Percentiles rank a stretch among this genome's conserved stretches.
Evolutionary conservation across 2,113 vertebrate species (phyloP).

Genomic region (Cyanocitta stelleri): DNA sequence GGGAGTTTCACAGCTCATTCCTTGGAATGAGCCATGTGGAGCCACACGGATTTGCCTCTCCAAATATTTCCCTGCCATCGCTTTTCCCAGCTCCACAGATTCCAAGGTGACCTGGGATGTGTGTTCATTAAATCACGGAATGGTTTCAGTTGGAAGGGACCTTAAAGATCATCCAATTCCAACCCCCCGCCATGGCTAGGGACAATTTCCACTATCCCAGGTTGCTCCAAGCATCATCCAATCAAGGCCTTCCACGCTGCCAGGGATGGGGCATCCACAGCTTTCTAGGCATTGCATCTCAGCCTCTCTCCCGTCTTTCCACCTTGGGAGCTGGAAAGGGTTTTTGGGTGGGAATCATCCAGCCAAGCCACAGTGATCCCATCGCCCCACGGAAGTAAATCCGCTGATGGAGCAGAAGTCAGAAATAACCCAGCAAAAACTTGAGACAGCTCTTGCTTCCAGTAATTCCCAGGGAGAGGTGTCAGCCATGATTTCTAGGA

Average conservation of each 20-base stretch:
- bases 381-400: not conserved
- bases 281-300: accelerated
- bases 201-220: not conserved
- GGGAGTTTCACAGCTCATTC: not conserved
- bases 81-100: not conserved
- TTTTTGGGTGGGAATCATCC: not conserved
- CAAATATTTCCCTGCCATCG: not conserved
- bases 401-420: not conserved
- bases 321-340: not conserved
- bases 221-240: not conserved
- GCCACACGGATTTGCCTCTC: not conserved
- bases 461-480: conserved; percentile 62
- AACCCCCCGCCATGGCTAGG: not conserved
- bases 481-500: conserved; percentile 58
- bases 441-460: conserved; percentile 35
- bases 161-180: not conserved
- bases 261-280: not conserved
- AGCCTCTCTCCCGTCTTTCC: not conserved
- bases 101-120: accelerated
- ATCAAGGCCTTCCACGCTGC: not conserved
- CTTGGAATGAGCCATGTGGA: accelerated
- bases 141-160: not conserved
- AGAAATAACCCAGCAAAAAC: conserved; percentile 4
- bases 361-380: not conserved
- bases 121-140: not conserved